These are phyloP conservation scores for Agriotes lineatus DNA, from an alignment of 2,888 invertebrate species.

Conservation along the genomic window DNA sequence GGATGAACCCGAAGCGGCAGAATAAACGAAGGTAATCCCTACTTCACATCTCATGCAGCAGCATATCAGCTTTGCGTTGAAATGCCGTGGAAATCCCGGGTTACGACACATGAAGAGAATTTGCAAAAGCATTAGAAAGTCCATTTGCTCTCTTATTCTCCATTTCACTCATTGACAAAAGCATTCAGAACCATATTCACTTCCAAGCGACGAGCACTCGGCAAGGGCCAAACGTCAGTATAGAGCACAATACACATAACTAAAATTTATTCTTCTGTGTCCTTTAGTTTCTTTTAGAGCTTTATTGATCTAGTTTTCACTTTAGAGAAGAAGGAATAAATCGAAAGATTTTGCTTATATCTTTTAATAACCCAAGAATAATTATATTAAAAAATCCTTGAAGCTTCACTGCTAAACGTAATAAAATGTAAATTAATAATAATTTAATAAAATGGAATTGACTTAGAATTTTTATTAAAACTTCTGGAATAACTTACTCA, in stretches of 20 bases:
- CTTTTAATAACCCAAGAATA: too few species aligned
- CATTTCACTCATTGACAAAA: constrained; percentile 40
- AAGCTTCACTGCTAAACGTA: too few species aligned
- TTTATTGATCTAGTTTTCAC: too few species aligned
- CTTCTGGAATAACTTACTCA: too few species aligned
- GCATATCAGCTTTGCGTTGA: constrained; percentile 43
- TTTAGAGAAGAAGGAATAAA: too few species aligned
- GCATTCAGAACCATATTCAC: constrained; percentile 31
- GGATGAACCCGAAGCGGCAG: constrained; percentile 29
- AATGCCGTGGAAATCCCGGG: constrained; percentile 39
- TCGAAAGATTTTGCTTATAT: too few species aligned
- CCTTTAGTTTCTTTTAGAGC: not conserved
- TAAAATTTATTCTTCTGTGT: not conserved
- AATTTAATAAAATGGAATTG: too few species aligned
- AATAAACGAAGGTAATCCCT: constrained; percentile 41
- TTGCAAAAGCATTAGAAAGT: constrained; percentile 43
- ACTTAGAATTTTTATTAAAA: too few species aligned
- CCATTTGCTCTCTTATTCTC: constrained; percentile 39
- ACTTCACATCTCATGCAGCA: constrained; percentile 38
- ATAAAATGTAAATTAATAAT: too few species aligned
- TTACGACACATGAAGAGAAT: constrained; percentile 42
- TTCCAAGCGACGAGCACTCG: constrained; percentile 21
- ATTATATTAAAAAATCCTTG: too few species aligned
- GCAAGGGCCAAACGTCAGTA: constrained; percentile 11
- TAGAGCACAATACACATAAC: not conserved